Conservation (phyloP, 2,888 invertebrate genomes). For the Glaucopsyche alexis region DNA sequence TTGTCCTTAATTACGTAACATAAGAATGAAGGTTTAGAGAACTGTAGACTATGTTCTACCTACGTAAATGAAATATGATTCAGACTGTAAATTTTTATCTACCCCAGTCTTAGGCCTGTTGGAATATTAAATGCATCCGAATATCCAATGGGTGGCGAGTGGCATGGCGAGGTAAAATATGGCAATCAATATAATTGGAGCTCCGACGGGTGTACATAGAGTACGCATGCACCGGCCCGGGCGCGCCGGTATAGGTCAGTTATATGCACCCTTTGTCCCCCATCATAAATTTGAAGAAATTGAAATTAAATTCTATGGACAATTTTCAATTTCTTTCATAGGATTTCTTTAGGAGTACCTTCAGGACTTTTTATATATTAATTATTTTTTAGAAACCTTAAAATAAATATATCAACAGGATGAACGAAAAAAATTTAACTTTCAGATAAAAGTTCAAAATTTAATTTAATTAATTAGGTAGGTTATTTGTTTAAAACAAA, state of each 20-base stretch:
- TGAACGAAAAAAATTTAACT: too few relatives aligned
- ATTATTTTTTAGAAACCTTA: background rate
- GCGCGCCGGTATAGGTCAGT: constrained; percentile 66
- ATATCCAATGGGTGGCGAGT: constrained; percentile 15
- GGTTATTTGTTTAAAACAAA: background rate
- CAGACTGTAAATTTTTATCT: background rate
- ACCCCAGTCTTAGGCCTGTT: background rate
- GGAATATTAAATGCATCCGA: background rate
- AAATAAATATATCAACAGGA: background rate
- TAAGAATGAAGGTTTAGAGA: background rate
- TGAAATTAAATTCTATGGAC: background rate
- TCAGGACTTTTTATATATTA: background rate
- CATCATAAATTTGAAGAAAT: too few relatives aligned
- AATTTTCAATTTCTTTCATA: background rate
- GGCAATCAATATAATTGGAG: constrained; percentile 53
- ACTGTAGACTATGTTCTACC: background rate
- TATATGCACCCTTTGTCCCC: constrained; percentile 39
- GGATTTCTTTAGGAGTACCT: background rate
- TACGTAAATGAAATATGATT: background rate
- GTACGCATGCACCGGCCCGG: constrained; percentile 60
- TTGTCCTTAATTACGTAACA: background rate
- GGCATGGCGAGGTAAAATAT: constrained; percentile 35
- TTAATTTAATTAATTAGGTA: too few relatives aligned
- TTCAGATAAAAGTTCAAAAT: too few relatives aligned
- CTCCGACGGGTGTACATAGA: constrained; percentile 46